phyloP scores from a whole-genome alignment of 92 coral and sea anemone species.

The Palythoa grandis region DNA sequence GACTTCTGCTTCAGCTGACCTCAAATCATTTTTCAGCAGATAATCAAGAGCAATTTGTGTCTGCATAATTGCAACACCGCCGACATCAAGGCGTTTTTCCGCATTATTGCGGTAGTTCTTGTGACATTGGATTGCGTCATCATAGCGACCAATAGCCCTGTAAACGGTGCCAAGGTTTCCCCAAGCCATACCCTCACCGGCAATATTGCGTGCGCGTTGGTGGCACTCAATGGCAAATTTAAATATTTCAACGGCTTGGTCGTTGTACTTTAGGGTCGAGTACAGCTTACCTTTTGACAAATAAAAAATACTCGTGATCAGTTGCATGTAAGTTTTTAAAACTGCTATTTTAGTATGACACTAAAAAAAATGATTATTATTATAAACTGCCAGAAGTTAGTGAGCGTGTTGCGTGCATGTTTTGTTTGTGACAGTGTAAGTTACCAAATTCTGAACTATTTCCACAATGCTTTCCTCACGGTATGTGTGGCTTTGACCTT shows the following conservation, averaged over 20 bases:
- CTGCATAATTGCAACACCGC: constrained; percentile 74
- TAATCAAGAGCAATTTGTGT: constrained; percentile 67
- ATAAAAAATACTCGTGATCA: not conserved
- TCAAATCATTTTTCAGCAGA: constrained; percentile 49
- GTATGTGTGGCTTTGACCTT: no score
- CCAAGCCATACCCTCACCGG: constrained; percentile 79
- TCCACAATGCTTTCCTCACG: no score
- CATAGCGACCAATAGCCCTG: constrained; percentile 53
- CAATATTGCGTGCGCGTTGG: constrained; percentile 53
- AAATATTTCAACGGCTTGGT: constrained; percentile 54
- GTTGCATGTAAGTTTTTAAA: not conserved
- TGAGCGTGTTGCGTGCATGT: no score
- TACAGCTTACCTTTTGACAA: constrained; percentile 51
- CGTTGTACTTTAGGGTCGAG: constrained; percentile 51
- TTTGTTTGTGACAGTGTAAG: no score
- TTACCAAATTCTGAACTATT: no score
- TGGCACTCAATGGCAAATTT: constrained; percentile 47
- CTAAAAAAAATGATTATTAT: no score
- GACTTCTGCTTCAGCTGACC: constrained; percentile 51
- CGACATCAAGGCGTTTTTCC: constrained; percentile 61
- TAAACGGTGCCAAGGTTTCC: constrained; percentile 70
- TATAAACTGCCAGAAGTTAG: no score
- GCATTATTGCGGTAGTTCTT: constrained; percentile 65
- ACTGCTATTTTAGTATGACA: no score
- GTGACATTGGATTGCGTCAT: constrained; percentile 64